phyloP scores from a whole-genome alignment of 2,113 vertebrate species.

The Macquaria ambigua region DNA sequence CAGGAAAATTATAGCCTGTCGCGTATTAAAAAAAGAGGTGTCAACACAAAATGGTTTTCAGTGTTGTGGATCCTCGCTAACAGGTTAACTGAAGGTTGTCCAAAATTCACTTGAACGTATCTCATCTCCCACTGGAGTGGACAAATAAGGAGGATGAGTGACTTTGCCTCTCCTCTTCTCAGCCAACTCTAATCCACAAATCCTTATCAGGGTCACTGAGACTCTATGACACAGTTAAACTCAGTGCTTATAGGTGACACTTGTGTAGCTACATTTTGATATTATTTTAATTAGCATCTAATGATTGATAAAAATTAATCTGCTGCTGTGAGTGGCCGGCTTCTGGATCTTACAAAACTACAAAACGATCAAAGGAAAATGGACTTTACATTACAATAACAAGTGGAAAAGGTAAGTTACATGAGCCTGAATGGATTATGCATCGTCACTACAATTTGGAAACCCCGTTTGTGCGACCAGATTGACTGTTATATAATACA shows the following conservation, averaged over 20 bases:
- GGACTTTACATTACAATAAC: conserved; percentile 46
- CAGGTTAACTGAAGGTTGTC: background rate
- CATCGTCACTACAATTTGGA: background rate
- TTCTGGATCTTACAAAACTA: background rate
- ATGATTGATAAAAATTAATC: background rate
- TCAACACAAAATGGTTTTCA: conserved; percentile 22
- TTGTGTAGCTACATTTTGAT: conserved; percentile 35
- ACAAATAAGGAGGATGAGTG: conserved; percentile 43
- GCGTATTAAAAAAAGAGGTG: background rate
- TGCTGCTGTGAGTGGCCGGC: background rate
- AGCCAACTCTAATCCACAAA: conserved; percentile 80
- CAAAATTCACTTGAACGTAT: conserved; percentile 15
- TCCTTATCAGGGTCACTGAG: conserved; percentile 79
- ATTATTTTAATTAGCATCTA: conserved; percentile 5
- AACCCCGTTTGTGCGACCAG: background rate
- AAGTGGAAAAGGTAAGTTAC: conserved; percentile 64
- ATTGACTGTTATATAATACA: background rate
- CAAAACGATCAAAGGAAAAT: conserved; percentile 39
- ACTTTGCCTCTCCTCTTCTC: conserved; percentile 63
- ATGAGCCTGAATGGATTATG: background rate
- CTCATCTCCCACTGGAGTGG: conserved; percentile 11
- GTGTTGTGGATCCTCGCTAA: background rate
- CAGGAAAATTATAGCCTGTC: conserved; percentile 39
- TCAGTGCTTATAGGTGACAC: conserved; percentile 26
- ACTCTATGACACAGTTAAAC: conserved; percentile 57